phyloP scores from a whole-genome alignment of 2,113 vertebrate genomes.

The Grammatotria lemairii region DNA sequence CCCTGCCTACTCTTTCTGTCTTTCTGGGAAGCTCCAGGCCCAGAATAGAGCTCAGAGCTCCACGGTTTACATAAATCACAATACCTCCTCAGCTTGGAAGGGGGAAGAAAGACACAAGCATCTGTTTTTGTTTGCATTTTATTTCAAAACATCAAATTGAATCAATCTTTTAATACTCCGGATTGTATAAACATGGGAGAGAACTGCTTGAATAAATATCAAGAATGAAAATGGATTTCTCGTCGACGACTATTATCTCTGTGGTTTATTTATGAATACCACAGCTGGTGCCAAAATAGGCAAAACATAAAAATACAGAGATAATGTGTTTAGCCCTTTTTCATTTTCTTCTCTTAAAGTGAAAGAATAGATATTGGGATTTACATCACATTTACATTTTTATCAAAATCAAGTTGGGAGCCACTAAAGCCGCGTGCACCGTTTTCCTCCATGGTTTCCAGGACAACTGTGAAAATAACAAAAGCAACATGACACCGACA shows the following conservation, averaged over 20 bases:
- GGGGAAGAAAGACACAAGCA: conserved; percentile 68
- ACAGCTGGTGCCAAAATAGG: conserved; percentile 61
- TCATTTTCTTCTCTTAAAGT: conserved; percentile 67
- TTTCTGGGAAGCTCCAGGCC: conserved; percentile 51
- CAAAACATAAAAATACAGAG: conserved; percentile 64
- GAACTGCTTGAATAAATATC: conserved; percentile 78
- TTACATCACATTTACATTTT: conserved; percentile 73
- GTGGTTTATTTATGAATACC: conserved; percentile 76
- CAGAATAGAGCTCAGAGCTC: conserved; percentile 65
- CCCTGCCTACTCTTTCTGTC: conserved; percentile 38
- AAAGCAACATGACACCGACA: conserved; percentile 56
- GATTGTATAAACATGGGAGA: conserved; percentile 82
- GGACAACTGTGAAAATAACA: conserved; percentile 52
- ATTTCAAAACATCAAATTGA: conserved; percentile 88
- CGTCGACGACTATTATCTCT: conserved; percentile 77
- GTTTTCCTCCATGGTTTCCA: conserved; percentile 23
- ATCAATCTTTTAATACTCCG: conserved; percentile 92
- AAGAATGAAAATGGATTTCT: conserved; percentile 88
- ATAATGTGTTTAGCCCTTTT: conserved; percentile 67
- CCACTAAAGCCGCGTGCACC: conserved; percentile 9
- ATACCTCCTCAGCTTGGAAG: conserved; percentile 55
- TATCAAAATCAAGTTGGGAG: conserved; percentile 65
- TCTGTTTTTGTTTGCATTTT: conserved; percentile 88
- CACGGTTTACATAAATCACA: conserved; percentile 63
- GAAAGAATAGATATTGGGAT: conserved; percentile 71